Base-by-base conservation (phyloP, 2,797 vertebrate species). In the Triplophysa bombifrons region DNA sequence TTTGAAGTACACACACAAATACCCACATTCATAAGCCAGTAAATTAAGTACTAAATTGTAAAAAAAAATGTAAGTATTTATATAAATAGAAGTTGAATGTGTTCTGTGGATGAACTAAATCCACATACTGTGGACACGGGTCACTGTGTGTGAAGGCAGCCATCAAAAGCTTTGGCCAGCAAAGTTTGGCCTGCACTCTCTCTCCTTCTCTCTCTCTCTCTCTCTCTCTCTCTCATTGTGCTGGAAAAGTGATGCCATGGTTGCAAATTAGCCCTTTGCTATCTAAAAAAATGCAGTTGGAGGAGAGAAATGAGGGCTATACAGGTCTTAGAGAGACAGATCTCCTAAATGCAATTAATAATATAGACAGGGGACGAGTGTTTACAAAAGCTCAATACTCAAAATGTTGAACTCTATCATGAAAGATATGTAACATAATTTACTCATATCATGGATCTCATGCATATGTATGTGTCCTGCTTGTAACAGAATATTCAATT, bases 111-210 rank as follows among this genome's bases (percentile, higher is more conserved):
- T 80, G 46, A 58, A 74, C 53, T 50, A 38, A 60, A 46, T 61
- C 56, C 13, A 61, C 63, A 60, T 19, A 56, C 58, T 78, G 55
- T 80, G 78, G 78, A 61, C 41, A 74, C 12, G 72, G 64, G 78
- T 74, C 74, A 90, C 86, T 90, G 88, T 80, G 41, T 80, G 80
- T 66, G 76, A 74, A 77, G 55, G 71, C 65, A 60, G 16, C 71
- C 84, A 86, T 89, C 83, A 86, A 86, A 90, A 85, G 73, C 80
- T 80, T 38, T 27, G 16, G 48, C 84, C 81, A 82, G 63, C 77
- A 80, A 78, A 86, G 77, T 84, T 83, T 65, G 55, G 83, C 81
- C 81, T 38, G 80, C 84, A 81, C 61, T 17, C 27, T 30, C 27
- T 17, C 20, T 22, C 55, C 19, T 30, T 30, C 27, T 30, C 27